Evolutionary conservation across 2,888 invertebrate genomes (phyloP).

Genomic region (Notocelia uddmanniana): DNA sequence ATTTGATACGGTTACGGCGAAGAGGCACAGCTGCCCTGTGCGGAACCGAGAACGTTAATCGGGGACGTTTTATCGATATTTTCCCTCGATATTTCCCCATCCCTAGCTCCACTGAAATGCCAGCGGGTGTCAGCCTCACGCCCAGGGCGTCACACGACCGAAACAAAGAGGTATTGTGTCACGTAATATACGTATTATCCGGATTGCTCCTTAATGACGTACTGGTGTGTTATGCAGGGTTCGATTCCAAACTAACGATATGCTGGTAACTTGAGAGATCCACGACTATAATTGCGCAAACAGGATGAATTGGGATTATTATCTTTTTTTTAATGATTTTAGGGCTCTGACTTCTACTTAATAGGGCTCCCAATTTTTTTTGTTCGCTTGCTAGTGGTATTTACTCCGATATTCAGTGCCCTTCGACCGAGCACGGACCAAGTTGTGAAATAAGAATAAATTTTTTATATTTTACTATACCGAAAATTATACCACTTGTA

Average conservation of each 20-base stretch:
- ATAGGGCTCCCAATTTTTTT: too few species aligned
- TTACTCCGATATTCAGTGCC: too few species aligned
- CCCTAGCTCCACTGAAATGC: slow-evolving; percentile 11
- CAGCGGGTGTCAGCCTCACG: slow-evolving; percentile 18
- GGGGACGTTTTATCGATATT: background rate
- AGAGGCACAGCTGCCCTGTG: too few species aligned
- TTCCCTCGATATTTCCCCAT: background rate
- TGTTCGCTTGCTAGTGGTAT: too few species aligned
- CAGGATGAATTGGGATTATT: background rate
- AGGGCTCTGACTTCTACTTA: too few species aligned
- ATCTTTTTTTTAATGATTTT: too few species aligned
- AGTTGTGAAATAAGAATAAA: too few species aligned
- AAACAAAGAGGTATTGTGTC: slow-evolving; percentile 29
- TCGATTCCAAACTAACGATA: background rate
- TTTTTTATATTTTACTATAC: too few species aligned
- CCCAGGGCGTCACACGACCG: background rate
- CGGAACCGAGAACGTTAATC: too few species aligned
- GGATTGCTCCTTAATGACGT: slow-evolving; percentile 18
- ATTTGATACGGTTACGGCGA: too few species aligned
- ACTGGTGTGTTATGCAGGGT: background rate
- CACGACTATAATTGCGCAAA: background rate
- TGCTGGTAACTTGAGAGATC: background rate
- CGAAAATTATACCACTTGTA: too few species aligned
- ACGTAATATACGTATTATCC: slow-evolving; percentile 23
- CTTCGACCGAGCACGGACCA: too few species aligned